Conservation (phyloP, 64 coral and sea anemone genomes). For the Porites lutea region DNA sequence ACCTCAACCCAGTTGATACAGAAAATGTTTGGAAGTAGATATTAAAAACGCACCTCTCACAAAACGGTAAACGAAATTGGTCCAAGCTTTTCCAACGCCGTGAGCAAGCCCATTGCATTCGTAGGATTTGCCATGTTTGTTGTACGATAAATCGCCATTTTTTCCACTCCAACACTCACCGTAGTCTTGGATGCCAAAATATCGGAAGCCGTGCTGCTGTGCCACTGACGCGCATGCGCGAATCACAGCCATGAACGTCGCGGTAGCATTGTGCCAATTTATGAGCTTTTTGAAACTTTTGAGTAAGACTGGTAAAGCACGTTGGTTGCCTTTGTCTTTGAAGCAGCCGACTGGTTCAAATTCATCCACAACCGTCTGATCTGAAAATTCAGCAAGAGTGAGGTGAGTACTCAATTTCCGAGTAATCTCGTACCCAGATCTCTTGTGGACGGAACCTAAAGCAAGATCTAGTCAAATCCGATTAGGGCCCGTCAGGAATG, state of each 20-base stretch:
- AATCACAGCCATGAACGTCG: neutral
- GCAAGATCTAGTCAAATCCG: no score
- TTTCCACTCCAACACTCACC: neutral
- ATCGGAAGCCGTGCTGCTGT: neutral
- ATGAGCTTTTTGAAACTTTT: neutral
- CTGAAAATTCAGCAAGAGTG: neutral
- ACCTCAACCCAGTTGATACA: no score
- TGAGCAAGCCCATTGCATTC: neutral
- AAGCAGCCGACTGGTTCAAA: constrained; percentile 6
- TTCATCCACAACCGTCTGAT: neutral
- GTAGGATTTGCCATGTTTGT: neutral
- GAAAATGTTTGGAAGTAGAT: no score
- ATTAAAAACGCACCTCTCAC: neutral
- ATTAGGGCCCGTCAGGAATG: no score
- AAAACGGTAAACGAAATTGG: neutral
- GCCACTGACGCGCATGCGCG: neutral
- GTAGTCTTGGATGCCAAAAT: neutral
- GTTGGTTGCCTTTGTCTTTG: neutral
- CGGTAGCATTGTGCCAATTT: neutral
- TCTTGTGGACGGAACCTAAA: no score
- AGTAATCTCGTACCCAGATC: no score
- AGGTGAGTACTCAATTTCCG: no score
- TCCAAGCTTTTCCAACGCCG: neutral
- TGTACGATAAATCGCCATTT: neutral
- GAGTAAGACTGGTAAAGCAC: neutral